Evolutionary conservation across 1,140 invertebrate genomes (phyloP).

Genomic region (Drosophila funebris): DNA sequence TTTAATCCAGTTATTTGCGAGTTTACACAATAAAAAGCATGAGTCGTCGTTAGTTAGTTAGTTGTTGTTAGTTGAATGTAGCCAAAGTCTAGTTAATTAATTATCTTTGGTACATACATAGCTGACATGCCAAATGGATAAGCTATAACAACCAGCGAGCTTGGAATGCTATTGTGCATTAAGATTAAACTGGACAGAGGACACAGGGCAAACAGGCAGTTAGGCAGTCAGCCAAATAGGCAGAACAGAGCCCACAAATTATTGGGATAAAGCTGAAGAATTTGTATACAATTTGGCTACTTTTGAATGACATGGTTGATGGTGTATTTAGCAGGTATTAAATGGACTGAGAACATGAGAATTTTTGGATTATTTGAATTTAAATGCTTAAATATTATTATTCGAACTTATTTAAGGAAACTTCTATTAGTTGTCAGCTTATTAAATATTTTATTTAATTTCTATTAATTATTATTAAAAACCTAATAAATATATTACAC

Average conservation of each 20-base stretch:
- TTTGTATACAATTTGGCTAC: slow-evolving; percentile 15
- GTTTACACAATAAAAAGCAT: slow-evolving; percentile 79
- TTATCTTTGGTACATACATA: slow-evolving; percentile 59
- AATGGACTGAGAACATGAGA: background rate
- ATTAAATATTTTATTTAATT: no score
- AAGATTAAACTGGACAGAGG: background rate
- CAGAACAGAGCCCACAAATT: background rate
- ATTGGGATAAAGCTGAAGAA: slow-evolving; percentile 4
- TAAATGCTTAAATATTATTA: no score
- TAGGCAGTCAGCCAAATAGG: slow-evolving; percentile 1
- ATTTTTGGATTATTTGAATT: slow-evolving; percentile 13
- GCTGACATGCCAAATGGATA: slow-evolving; percentile 52
- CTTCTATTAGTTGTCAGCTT: no score
- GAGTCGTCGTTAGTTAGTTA: slow-evolving; percentile 46
- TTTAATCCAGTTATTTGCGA: slow-evolving; percentile 81
- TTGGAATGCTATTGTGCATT: slow-evolving; percentile 1
- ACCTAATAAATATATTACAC: no score
- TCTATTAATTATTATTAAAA: no score
- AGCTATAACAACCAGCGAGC: slow-evolving; percentile 17
- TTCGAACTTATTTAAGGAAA: no score
- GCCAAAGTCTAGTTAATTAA: slow-evolving; percentile 77
- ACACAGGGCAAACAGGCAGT: no score
- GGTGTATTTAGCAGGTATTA: background rate
- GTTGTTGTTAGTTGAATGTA: slow-evolving; percentile 47
- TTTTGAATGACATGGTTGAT: background rate